Evolutionary conservation across 2,797 vertebrate species (phyloP).

Genomic region (Anguilla marmorata): DNA sequence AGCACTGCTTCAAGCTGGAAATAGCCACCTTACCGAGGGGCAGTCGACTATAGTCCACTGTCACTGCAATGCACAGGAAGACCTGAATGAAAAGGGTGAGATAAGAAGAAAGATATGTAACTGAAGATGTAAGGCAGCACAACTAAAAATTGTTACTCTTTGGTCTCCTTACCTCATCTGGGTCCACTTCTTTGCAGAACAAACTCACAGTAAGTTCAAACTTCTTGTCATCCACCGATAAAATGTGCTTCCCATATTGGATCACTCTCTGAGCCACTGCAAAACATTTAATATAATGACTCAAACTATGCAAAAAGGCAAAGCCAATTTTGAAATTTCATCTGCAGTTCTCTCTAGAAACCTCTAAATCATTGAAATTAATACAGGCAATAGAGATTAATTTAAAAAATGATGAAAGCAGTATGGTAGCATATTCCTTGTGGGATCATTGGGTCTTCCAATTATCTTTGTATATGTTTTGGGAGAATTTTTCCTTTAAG

Average conservation of each 20-base stretch:
- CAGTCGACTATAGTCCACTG: conserved; percentile 59
- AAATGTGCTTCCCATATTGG: conserved; percentile 43
- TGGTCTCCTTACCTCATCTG: conserved; percentile 55
- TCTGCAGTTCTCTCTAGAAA: not conserved
- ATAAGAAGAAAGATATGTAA: not conserved
- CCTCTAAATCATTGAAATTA: not conserved
- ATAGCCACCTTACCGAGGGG: conserved; percentile 56
- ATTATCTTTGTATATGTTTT: no score
- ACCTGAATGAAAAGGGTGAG: conserved; percentile 52
- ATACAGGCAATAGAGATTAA: not conserved
- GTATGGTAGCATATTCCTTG: not conserved
- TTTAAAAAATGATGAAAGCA: not conserved
- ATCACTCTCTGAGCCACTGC: conserved; percentile 61
- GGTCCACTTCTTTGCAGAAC: conserved; percentile 43
- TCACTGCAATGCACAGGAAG: conserved; percentile 48
- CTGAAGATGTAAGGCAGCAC: not conserved
- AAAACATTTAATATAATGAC: not conserved
- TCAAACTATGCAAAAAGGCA: not conserved
- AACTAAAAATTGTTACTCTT: not conserved
- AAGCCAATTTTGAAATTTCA: not conserved
- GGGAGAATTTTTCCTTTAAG: not conserved
- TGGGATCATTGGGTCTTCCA: not conserved
- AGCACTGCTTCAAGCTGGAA: conserved; percentile 45
- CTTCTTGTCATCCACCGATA: conserved; percentile 47
- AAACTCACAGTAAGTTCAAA: conserved; percentile 58